Base-by-base conservation (phyloP, 2,888 invertebrate genomes). In the Dynastes maya region DNA sequence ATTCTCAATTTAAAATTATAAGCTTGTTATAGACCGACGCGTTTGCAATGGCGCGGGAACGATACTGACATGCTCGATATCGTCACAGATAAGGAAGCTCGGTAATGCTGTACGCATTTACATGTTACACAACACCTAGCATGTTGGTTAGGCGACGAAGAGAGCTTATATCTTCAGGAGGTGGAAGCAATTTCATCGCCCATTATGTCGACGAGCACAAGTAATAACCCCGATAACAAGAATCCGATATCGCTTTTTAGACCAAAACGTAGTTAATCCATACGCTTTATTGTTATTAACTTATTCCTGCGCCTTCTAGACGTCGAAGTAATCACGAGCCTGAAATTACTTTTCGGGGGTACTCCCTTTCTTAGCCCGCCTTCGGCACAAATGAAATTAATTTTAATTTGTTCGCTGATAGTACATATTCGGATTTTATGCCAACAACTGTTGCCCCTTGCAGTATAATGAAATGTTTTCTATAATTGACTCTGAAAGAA, bases 181-280 rank as follows among this genome's bases (percentile, higher is more conserved):
- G 58, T 72, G 72, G 58, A 72, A 72, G 72, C 72, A 72, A 72
- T 76, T 40, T 76, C 63, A 45, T 63, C 63, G 37, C 65, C 53
- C 76, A 55, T 76, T 58, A 72, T 76, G 40, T 16, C 76, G 49
- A 67, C 65, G 55, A 76, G 76, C 65, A 40, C 58, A 27, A 22
- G 55, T 76, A 76, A 76, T 76, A 65, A 76, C 65, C 65, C 55
- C 67, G 76, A 76, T 76, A 76, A 76, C 76, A 76, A 76, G 76
- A 76, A 76, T 76, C 65, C 76, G 76, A 76, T 76, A 65, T 22
- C 76, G 76, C 53, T 40, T 55, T 55, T 76, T 67, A 76, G 40
- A 55, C 40, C 65, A 53, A 76, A 67, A 76, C 53, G 76, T 40
- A 55, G 65, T 65, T 76, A 76, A 76, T 76, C 67, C 65, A 76